Conservation (phyloP, 64 coral and sea anemone genomes). For the Stichodactyla helianthus region DNA sequence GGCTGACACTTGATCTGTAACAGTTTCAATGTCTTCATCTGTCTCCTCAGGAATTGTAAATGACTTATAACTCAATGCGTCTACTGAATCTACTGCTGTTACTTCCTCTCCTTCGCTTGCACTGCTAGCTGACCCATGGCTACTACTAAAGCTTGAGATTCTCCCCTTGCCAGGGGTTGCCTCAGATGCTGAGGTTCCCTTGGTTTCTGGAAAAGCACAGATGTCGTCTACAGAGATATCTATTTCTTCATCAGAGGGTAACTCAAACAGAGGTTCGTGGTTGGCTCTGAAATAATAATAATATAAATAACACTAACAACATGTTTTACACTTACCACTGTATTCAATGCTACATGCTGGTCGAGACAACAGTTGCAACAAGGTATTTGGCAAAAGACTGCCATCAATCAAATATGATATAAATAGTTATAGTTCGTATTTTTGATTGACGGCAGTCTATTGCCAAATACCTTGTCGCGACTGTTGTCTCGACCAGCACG, state of each 20-base stretch:
- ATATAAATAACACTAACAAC: too few species aligned
- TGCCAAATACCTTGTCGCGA: too few species aligned
- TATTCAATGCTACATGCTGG: too few species aligned
- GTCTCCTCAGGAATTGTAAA: slow-evolving; percentile 43
- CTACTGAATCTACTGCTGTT: not conserved
- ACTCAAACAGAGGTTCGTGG: slow-evolving; percentile 75
- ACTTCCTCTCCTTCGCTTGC: not conserved
- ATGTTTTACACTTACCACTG: too few species aligned
- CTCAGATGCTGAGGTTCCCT: not conserved
- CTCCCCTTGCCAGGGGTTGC: slow-evolving; percentile 33
- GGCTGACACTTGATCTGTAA: not conserved
- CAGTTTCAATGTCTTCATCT: slow-evolving; percentile 8
- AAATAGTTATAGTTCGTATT: too few species aligned
- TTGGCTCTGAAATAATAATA: slow-evolving; percentile 11
- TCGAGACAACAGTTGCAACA: too few species aligned
- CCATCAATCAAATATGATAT: too few species aligned
- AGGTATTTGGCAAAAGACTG: too few species aligned
- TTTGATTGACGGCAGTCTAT: too few species aligned
- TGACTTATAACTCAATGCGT: not conserved
- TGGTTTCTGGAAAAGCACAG: slow-evolving; percentile 42
- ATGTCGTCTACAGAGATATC: slow-evolving; percentile 70
- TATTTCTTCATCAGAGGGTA: slow-evolving; percentile 53
- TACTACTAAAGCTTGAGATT: slow-evolving; percentile 79
- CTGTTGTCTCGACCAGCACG: too few species aligned
- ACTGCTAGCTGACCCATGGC: slow-evolving; percentile 48